Percentiles rank a stretch among this genome's conserved stretches.
These are phyloP conservation scores for Macrophya annulata DNA, from an alignment of 2,888 invertebrate species.

Conservation along the genomic window DNA sequence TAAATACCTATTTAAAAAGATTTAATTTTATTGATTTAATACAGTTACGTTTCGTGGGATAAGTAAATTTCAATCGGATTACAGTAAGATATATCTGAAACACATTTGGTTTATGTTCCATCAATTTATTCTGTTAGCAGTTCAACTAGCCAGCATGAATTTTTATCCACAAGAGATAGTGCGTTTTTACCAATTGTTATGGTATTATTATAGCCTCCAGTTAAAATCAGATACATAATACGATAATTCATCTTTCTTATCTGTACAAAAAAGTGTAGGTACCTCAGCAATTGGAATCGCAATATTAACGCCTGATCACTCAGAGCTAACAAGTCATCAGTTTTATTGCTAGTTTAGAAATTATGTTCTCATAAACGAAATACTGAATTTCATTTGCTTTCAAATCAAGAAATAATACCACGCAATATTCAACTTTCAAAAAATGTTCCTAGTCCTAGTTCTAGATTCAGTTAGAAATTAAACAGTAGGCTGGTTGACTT, in stretches of 20 bases:
- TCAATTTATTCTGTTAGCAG: not conserved
- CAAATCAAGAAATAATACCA: not conserved
- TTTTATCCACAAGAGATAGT: not conserved
- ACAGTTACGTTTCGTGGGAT: not conserved
- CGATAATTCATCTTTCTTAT: constrained; percentile 7
- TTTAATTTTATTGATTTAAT: not conserved
- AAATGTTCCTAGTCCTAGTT: not conserved
- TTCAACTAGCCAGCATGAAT: not conserved
- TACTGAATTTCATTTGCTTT: not conserved
- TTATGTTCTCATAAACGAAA: too few relatives aligned
- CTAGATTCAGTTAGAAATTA: constrained; percentile 56
- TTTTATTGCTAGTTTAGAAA: not conserved
- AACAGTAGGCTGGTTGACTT: constrained; percentile 53
- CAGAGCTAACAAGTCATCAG: not conserved
- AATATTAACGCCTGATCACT: not conserved
- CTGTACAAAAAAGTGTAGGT: not conserved
- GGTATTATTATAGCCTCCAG: not conserved
- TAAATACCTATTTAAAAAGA: not conserved
- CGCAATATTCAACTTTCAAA: not conserved
- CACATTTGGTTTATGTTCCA: not conserved
- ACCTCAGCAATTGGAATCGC: not conserved
- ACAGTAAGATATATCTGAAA: not conserved
- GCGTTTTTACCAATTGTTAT: not conserved
- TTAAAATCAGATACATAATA: not conserved
- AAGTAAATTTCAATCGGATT: constrained; percentile 14